Conservation (phyloP, 2,888 invertebrate genomes). For the Hybos culiciformis region DNA sequence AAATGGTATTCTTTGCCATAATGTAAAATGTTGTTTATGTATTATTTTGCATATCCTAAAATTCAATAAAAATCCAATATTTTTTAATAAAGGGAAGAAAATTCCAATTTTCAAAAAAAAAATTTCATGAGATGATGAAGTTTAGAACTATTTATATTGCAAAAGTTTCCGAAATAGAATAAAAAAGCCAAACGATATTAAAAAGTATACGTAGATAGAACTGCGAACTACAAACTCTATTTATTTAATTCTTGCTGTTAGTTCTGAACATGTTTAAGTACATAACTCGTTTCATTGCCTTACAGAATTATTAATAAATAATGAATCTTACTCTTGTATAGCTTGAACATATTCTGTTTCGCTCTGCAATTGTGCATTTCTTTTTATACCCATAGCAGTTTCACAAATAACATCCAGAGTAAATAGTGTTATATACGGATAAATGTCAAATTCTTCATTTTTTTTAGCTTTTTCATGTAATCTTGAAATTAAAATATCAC, state of each 20-base stretch:
- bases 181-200: no score
- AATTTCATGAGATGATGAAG: no score
- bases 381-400: slow-evolving; percentile 69
- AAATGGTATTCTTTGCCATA: slow-evolving; percentile 2
- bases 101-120: not conserved
- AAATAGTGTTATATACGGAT: slow-evolving; percentile 40
- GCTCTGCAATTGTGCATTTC: slow-evolving; percentile 53
- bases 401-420: slow-evolving; percentile 37
- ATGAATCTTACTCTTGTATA: slow-evolving; percentile 47
- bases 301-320: no score
- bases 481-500: slow-evolving; percentile 39
- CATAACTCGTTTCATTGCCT: no score
- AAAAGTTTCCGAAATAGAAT: no score
- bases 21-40: not conserved
- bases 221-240: no score
- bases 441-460: slow-evolving; percentile 41
- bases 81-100: not conserved
- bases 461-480: slow-evolving; percentile 30
- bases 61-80: not conserved
- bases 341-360: slow-evolving; percentile 58
- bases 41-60: not conserved
- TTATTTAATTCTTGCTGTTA: no score
- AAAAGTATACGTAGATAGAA: no score
- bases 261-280: no score
- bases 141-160: no score